Evolutionary conservation across 1,140 invertebrate species (phyloP).

Genomic region (Nymphalis io): DNA sequence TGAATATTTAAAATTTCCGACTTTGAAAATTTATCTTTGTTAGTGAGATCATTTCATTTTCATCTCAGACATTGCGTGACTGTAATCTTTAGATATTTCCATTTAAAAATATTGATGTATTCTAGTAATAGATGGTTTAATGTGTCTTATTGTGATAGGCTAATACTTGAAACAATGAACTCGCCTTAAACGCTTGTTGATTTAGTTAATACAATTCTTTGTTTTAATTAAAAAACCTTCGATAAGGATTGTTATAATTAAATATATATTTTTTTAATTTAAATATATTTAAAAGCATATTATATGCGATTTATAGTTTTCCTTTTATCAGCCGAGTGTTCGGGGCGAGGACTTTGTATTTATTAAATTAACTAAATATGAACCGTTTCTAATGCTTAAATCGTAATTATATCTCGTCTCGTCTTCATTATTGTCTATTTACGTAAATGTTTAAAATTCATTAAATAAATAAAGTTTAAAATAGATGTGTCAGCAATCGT

Average conservation of each 20-base stretch:
- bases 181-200: not conserved
- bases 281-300: no score
- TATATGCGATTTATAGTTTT: no score
- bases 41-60: not conserved
- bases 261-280: no score
- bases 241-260: no score
- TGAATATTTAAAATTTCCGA: not conserved
- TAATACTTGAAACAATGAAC: not conserved
- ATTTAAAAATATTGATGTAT: conserved; percentile 1
- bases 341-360: no score
- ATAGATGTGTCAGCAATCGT: not conserved
- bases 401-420: not conserved
- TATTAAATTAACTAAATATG: not conserved
- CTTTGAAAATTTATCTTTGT: not conserved
- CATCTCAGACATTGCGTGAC: not conserved
- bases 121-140: not conserved
- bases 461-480: not conserved
- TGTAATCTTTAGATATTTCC: not conserved
- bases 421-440: not conserved
- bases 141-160: not conserved
- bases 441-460: not conserved
- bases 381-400: not conserved
- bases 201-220: not conserved
- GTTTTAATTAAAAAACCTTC: not conserved
- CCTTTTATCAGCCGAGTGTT: no score